Base-by-base conservation (phyloP, 2,113 vertebrate species). In the Delphinapterus leucas region DNA sequence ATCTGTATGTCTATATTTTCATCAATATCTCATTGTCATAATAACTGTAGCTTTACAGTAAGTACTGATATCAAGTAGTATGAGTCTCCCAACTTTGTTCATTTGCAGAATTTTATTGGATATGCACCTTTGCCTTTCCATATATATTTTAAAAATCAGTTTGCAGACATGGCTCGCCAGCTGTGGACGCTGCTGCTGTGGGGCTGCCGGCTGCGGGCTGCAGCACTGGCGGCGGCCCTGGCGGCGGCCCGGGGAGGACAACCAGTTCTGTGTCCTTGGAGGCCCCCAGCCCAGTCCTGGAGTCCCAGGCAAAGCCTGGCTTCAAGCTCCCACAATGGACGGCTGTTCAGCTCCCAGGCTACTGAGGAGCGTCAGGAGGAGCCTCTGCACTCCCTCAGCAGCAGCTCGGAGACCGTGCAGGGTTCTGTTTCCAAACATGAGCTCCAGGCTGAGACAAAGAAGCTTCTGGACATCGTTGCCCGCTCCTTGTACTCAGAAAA, bases 401-500 rank as follows among this genome's bases (percentile, higher is more conserved):
- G 97, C 80, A 98, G 99, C 97, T 99, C 99, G 0, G 99, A 99
- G 98, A 98, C 98, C 0, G 99, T 99, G 17, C 98, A 99, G 98
- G 99, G 99, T 86, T 98, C 98, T 63, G 97, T 96, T 82, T 99
- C 99, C 94, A 99, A 99, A 97, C 99, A 99, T 21, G 99, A 99
- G 96, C 99, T 99, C 97, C 99, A 99, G 98, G 99, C 99, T 41
- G 99, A 99, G 98, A 99, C 99, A 0, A 99, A 99, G 98, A 99
- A 99, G 95, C 99, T 99, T 87, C 97, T 99, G 98, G 99, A 99
- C 96, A 99, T 99, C 25, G 99, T 99, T 84, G 99, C 99, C 74
- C 98, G 99, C 61, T 99, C 99, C 10, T 97, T 99, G 96, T 99
- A 99, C 98, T 99, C 99, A 0, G 99, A 99, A 98, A 99, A 99